Base-by-base conservation (phyloP, 2,113 vertebrate species). In the Dicaeum eximium region DNA sequence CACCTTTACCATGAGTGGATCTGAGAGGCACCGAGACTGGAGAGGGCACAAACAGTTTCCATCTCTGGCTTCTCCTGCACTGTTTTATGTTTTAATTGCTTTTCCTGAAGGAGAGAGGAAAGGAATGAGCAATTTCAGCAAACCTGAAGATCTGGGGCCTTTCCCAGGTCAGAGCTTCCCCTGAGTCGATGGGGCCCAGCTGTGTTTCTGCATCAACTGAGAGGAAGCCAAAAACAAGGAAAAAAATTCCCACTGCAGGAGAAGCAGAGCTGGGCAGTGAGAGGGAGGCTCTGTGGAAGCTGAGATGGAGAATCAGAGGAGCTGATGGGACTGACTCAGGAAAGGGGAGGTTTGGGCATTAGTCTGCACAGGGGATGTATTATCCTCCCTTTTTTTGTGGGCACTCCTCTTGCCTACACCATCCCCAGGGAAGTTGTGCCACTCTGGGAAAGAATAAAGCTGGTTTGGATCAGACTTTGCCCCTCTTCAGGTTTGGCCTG, bases 161-260 rank as follows among this genome's bases (percentile, higher is more conserved):
- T 92, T 93, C 86, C 94, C 85, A 88, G 93, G 93, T 95, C 92
- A 93, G 72, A 86, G 69, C 64, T 80, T 94, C 72, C 77, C 71
- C 62, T 0, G 0, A 48, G 80, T 80, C 5, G 24, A 70, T 80
- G 90, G 56, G 93, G 60, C 79, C 93, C 87, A 94, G 90, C 92
- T 94, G 79, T 17, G 2, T 37, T 79, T 74, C 88, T 90, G 69
- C 88, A 93, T 58, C 60, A 61, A 16, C 44, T 11, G 9, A 48
- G 45, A 77, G 12, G 47, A 73, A 66, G 93, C 88, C 85, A 94
- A 83, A 66, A 90, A 64, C 8, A 38, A 61, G n/a, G 62, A 53
- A 82, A 78, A 78, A 90, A 80, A 74, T 44, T 40, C 71, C 80
- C 24, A 4, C 0, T 54, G 71, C 6, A 28, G 57, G 22, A 13